Evolutionary conservation across 2,888 invertebrate genomes (phyloP), one percentile per base, ranked within the genome.

Genomic region (Eupeodes luniger): DNA sequence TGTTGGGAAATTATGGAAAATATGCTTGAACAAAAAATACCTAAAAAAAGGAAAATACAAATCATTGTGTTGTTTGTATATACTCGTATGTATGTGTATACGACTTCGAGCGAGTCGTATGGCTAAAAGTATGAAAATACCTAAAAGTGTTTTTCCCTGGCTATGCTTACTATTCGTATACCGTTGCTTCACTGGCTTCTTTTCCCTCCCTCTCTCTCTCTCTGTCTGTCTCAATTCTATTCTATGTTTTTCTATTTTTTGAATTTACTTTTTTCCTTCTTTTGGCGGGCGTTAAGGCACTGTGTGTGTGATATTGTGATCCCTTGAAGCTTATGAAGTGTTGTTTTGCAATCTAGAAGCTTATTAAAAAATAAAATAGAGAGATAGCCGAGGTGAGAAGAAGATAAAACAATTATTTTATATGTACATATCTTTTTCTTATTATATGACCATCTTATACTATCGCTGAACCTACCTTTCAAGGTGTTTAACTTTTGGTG

Each of bases 1-100:
- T 55, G 72, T 72, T 59, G 72, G 72, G n/a, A 72, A 72, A 72
- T 72, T 72, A 72, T 72, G 72, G 47, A 72, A 47, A 72, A 59
- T 55, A 70, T 70, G 55, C 40, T 70, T 19, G 36, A 57, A 34
- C 40, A 59, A 16, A 72, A 70, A n/a, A 53, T 11, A 51, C 34
- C 27, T 27, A 19, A 51, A 11, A 66, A 70, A 19, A 62, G 67
- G 9, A 47, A 61, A 36, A 69, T 10, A 53, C 16, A 67, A 69
- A 69, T 19, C 6, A 27, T 55, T 70, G 19, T 44, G 12, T 40
- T 34, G 16, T 53, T 51, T 27, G 27, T 27, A 27, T 27, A 1
- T 27, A 27, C 1, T 27, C 3, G n/a, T 27, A 27, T 27, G 27
- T 51, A 11, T 34, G 27, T 67, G 53, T 7, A 69, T 49, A 49